Base-by-base conservation (phyloP, 2,113 vertebrate species). In the Salvator merianae region DNA sequence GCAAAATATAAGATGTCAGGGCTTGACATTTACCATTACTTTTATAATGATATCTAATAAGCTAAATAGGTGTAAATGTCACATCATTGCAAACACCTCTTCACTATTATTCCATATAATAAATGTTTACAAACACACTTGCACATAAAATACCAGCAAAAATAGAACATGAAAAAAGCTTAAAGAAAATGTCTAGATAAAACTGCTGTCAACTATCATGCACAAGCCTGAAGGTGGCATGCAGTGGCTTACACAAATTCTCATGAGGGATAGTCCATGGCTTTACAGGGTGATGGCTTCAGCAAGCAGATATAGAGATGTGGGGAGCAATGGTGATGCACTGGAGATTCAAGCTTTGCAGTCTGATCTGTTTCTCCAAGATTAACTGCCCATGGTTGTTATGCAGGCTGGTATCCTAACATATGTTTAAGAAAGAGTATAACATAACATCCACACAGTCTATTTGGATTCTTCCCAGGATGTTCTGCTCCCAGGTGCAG, bases 1-100 rank as follows among this genome's bases (percentile, higher is more conserved):
- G 85, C 83, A 92, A 89, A 91, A 84, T 74, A 72, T 34, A 88
- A 91, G 90, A 89, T 93, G 89, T 90, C 88, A 89, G 81, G 81
- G 77, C 79, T 69, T 91, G 91, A 86, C 91, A 88, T 88, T 90
- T 86, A 84, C 87, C 81, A 50, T 34, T 40, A 79, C 87, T 90
- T 84, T 0, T 81, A 82, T 89, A 79, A 86, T 84, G 88, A 86
- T 72, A 87, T 90, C 85, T 93, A 93, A 91, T 91, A 90, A 88
- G 84, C 91, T 83, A 84, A 90, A 83, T 89, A 87, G 93, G 69
- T 84, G 66, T 91, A 92, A 93, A 93, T 93, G 91, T 92, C 90
- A 89, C 84, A 91, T 91, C 87, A 79, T 79, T 86, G 86, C 68
- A 91, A 91, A 70, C 72, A n/a, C 77, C 73, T 71, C 53, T 89